Base-by-base conservation (phyloP, 1,140 invertebrate genomes). In the Drosophila setifemur region DNA sequence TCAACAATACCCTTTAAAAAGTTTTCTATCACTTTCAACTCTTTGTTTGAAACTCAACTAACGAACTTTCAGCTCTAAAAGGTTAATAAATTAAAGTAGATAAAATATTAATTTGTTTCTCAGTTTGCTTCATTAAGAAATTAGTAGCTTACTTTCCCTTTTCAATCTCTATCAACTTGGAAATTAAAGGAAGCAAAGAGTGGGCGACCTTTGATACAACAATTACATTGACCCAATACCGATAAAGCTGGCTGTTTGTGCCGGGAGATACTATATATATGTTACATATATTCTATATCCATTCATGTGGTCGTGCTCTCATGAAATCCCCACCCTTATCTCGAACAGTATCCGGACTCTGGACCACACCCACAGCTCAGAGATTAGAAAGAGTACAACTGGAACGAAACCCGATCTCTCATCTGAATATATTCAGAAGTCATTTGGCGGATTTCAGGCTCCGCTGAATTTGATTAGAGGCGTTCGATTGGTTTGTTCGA, bases 361-460 rank as follows among this genome's bases (percentile, higher is more conserved):
- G 19, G 45, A 61, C 73, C 71, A 63, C 76, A 70, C 72, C 72
- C 57, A 6, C 37, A 6, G 19, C 33, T 19, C 35, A 21, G 31
- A 21, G 18, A n/a, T 16, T 12, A 37, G 16, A 16, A 31, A 31
- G 2, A 31, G 5, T 35, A 14, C 12, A 7, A 47, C 19, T 37
- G 26, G 19, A 31, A 11, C 11, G 57, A 64, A 64, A 64, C 43
- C 42, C 23, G 57, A 64, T 64, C 25, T 64, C 25, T 11, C 47
- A 39, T 39, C 23, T 11, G 61, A 68, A 53, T 71, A 33, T 55
- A 64, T 44, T 60, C 63, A 58, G 52, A 77, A 49, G 73, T 71
- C 50, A 64, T 50, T 75, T 63, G 44, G 49, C 70, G 73, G 49
- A 57, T 79, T 78, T 75, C 26, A 73, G 55, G 75, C 70, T 73